phyloP scores from a whole-genome alignment of 2,888 invertebrate genomes.

The Lacanobia oleracea region DNA sequence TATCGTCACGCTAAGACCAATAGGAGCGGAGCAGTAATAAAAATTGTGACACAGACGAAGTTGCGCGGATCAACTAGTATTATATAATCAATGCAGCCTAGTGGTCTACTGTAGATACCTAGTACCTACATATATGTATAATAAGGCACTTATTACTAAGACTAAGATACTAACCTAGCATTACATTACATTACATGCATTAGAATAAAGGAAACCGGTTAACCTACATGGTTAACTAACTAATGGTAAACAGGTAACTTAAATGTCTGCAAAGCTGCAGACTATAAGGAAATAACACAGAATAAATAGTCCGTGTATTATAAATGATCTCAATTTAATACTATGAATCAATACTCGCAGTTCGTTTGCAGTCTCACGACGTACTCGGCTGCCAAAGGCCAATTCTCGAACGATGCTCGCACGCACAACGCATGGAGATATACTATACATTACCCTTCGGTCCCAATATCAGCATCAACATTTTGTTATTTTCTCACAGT shows the following conservation, averaged over 20 bases:
- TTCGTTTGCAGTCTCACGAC: background rate
- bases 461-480: no score
- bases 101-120: background rate
- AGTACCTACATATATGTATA: no score
- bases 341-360: background rate
- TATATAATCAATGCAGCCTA: no score
- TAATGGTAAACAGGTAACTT: slow-evolving; percentile 1
- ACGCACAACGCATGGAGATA: no score
- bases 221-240: background rate
- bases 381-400: background rate
- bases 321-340: slow-evolving; percentile 6
- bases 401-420: no score
- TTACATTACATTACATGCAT: background rate
- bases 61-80: no score
- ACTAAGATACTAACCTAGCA: background rate
- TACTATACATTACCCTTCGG: no score
- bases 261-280: background rate
- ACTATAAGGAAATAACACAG: slow-evolving; percentile 18
- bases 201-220: background rate
- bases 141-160: background rate
- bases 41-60: no score
- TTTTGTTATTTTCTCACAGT: no score
- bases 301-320: slow-evolving; percentile 8
- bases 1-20: no score
- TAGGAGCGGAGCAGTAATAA: no score